A percentile compares a stretch with the other conserved stretches of the same genome.
phyloP scores from a whole-genome alignment of 2,113 vertebrate genomes.

The Saguinus imperator region DNA sequence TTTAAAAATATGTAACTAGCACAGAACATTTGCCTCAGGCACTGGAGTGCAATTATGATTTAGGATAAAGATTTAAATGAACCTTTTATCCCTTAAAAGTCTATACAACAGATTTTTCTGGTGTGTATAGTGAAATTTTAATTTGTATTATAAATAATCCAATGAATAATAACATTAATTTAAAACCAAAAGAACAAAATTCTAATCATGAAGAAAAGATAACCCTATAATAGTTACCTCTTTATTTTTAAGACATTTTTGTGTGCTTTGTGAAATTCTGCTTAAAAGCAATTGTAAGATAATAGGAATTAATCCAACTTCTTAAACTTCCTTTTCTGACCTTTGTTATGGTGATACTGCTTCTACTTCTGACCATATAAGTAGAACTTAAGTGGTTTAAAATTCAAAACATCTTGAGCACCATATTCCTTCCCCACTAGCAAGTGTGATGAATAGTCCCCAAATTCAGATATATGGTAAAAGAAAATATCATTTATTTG shows the following conservation, averaged over 20 bases:
- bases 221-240: neutral
- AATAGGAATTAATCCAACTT: neutral
- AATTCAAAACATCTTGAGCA: neutral
- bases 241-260: neutral
- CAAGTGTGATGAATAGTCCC: neutral
- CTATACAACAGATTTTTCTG: neutral
- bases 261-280: neutral
- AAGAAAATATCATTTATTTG: neutral
- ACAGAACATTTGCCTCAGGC: constrained; percentile 2
- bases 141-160: neutral
- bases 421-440: neutral
- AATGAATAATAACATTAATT: neutral
- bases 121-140: neutral
- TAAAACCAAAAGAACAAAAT: constrained; percentile 23
- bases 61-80: constrained; percentile 23
- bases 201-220: neutral
- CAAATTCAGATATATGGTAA: neutral
- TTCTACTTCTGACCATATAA: neutral
- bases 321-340: neutral
- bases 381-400: neutral
- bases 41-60: neutral
- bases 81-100: neutral
- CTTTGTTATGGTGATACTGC: neutral
- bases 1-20: constrained; percentile 44
- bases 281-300: constrained; percentile 15